Conservation (phyloP, 64 coral and sea anemone genomes). For the Hydrozoanthus tunicans region DNA sequence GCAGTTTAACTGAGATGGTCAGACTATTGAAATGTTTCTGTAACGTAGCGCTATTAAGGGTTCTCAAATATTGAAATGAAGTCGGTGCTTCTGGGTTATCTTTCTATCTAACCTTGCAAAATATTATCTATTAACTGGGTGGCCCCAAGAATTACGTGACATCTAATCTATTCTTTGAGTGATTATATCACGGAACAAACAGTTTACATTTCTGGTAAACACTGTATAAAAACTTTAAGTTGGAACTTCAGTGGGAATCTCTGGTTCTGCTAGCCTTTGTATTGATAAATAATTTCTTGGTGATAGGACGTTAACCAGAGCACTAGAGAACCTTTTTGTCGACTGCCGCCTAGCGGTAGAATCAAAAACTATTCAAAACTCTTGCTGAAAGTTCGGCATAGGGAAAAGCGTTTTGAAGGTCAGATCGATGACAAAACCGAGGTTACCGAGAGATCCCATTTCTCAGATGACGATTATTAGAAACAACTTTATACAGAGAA, state of each 20-base stretch:
- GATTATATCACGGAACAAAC: slow-evolving; percentile 38
- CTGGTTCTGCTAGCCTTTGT: neutral
- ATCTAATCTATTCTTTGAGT: neutral
- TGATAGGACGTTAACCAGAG: slow-evolving; percentile 41
- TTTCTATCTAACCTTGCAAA: slow-evolving; percentile 37
- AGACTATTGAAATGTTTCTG: neutral
- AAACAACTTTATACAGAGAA: neutral
- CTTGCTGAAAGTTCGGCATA: slow-evolving; percentile 59
- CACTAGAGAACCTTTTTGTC: neutral
- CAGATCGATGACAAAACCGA: slow-evolving; percentile 42
- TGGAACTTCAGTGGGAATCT: too few relatives aligned
- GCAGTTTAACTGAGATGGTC: neutral
- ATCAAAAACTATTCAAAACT: slow-evolving; percentile 15
- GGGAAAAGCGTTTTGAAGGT: slow-evolving; percentile 29
- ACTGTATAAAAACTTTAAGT: neutral
- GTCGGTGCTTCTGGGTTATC: slow-evolving; percentile 1
- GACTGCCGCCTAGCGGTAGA: slow-evolving; percentile 30
- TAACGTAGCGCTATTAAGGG: neutral
- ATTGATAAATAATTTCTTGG: neutral
- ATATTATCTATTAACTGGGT: slow-evolving; percentile 45
- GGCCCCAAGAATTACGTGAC: slow-evolving; percentile 43
- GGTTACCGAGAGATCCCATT: slow-evolving; percentile 22
- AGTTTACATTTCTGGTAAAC: neutral
- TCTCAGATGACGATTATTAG: slow-evolving; percentile 4
- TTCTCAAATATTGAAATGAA: neutral